Percentiles rank a stretch among this genome's conserved stretches.
Evolutionary conservation across 2,113 vertebrate species (phyloP).

Genomic region (Lagopus muta): DNA sequence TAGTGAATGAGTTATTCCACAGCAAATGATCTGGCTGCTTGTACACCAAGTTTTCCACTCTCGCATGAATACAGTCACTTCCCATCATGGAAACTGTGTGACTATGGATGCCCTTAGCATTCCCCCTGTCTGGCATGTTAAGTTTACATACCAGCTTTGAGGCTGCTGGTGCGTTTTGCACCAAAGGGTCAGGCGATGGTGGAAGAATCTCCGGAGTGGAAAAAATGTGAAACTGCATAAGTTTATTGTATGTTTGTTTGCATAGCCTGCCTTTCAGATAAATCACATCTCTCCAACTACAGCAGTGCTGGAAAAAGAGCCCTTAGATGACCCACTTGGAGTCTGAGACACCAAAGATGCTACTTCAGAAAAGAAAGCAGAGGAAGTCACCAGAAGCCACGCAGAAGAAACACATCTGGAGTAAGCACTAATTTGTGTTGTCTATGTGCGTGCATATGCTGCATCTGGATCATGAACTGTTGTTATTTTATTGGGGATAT

Average conservation of each 20-base stretch:
- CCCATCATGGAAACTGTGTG: neutral
- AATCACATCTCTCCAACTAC: neutral
- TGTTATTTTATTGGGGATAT: neutral
- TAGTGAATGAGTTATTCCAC: constrained; percentile 10
- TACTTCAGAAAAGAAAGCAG: neutral
- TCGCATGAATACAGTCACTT: neutral
- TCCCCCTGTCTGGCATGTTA: constrained; percentile 6
- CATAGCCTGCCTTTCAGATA: constrained; percentile 18
- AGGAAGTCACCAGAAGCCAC: neutral
- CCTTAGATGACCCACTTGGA: neutral
- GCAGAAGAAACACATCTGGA: neutral
- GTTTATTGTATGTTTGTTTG: neutral
- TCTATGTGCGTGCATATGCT: neutral
- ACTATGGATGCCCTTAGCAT: neutral
- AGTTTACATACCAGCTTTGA: constrained; percentile 35
- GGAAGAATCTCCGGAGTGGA: constrained; percentile 17
- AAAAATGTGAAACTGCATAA: constrained; percentile 17
- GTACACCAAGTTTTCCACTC: constrained; percentile 28
- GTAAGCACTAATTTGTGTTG: neutral
- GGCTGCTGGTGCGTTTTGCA: constrained; percentile 18
- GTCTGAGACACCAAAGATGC: neutral
- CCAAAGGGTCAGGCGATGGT: neutral
- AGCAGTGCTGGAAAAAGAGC: neutral
- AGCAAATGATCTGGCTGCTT: neutral
- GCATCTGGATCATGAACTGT: neutral